These are phyloP conservation scores for Typhlomys cinereus DNA, from an alignment of 2,113 vertebrate genomes.

Conservation along the genomic window DNA sequence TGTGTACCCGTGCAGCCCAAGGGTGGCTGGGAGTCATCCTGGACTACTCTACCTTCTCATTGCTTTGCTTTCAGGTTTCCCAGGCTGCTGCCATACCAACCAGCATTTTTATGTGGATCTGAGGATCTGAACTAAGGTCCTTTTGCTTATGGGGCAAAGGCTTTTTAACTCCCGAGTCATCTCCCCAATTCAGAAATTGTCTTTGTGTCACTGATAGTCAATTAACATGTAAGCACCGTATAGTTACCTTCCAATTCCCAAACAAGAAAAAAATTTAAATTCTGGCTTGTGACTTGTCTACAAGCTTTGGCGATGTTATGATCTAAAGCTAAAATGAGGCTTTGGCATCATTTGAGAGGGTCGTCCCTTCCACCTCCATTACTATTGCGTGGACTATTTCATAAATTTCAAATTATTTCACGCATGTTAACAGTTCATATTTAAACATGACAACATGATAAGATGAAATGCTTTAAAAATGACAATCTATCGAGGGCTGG, in stretches of 20 bases:
- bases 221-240: not conserved
- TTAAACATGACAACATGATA: not conserved
- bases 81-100: too few species aligned
- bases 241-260: not conserved
- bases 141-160: too few species aligned
- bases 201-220: constrained; percentile 19
- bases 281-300: constrained; percentile 21
- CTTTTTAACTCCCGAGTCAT: too few species aligned
- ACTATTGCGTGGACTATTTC: not conserved
- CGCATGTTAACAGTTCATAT: constrained; percentile 29
- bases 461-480: not conserved
- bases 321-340: constrained; percentile 22
- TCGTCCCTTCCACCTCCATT: not conserved
- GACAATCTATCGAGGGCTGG: not conserved
- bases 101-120: too few species aligned
- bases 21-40: too few species aligned
- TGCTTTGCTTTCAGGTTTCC: too few species aligned
- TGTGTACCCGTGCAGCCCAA: too few species aligned
- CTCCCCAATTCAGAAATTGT: too few species aligned
- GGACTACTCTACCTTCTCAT: too few species aligned
- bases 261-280: not conserved
- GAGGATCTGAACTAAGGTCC: too few species aligned
- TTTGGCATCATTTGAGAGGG: not conserved
- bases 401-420: constrained; percentile 28
- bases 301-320: constrained; percentile 19